Conservation (phyloP, 35 echinoderm and acorn worm species). For the Nesometra sesokonis region DNA sequence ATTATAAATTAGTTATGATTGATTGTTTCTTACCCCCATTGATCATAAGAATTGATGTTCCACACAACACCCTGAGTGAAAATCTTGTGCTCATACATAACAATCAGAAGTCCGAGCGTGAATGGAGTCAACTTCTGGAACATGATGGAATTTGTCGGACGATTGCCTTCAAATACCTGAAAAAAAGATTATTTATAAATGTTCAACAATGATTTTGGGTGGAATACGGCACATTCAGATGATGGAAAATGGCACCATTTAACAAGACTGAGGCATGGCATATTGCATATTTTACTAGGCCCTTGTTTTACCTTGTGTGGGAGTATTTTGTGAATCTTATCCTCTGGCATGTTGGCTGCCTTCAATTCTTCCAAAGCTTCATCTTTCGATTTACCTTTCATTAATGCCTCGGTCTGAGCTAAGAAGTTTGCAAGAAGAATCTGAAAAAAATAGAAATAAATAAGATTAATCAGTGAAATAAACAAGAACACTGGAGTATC, state of each 20-base stretch:
- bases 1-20: too few species aligned
- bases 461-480: background rate
- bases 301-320: slow-evolving; percentile 80
- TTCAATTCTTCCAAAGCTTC: slow-evolving; percentile 57
- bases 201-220: too few species aligned
- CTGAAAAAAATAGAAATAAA: slow-evolving; percentile 10
- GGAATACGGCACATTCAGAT: background rate
- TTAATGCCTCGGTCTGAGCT: slow-evolving; percentile 90
- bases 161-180: slow-evolving; percentile 98
- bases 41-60: slow-evolving; percentile 97
- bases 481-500: too few species aligned
- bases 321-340: slow-evolving; percentile 60
- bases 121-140: slow-evolving; percentile 75
- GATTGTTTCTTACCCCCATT: slow-evolving; percentile 72
- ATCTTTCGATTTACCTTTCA: slow-evolving; percentile 76
- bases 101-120: slow-evolving; percentile 71
- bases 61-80: slow-evolving; percentile 97
- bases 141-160: slow-evolving; percentile 93
- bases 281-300: background rate
- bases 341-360: slow-evolving; percentile 42
- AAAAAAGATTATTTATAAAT: too few species aligned
- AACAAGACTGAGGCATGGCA: background rate
- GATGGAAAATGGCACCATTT: background rate
- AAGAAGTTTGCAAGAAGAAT: slow-evolving; percentile 94
- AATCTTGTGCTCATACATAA: slow-evolving; percentile 97